These are phyloP conservation scores for Macaria liturata DNA, from an alignment of 2,888 invertebrate genomes.

Conservation along the genomic window DNA sequence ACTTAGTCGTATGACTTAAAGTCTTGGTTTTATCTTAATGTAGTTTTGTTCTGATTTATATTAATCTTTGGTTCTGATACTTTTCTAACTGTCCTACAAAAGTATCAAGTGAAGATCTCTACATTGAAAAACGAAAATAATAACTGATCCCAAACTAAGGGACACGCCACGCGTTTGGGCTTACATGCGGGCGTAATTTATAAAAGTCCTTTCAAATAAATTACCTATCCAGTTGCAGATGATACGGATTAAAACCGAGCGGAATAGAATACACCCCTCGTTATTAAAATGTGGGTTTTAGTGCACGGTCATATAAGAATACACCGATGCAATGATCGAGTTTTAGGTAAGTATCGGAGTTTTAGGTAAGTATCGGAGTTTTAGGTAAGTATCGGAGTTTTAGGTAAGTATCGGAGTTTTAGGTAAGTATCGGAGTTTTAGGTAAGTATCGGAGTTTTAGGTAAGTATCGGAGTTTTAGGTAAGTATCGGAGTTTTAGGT, in stretches of 20 bases:
- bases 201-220: conserved; percentile 76
- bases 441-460: neutral
- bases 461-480: neutral
- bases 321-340: conserved; percentile 5
- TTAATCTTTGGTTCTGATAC: too few relatives aligned
- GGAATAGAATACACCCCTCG: conserved; percentile 48
- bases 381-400: neutral
- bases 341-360: neutral
- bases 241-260: conserved; percentile 73
- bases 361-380: neutral
- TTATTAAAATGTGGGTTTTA: conserved; percentile 49
- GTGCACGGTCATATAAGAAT: conserved; percentile 36
- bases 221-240: conserved; percentile 77
- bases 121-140: too few relatives aligned
- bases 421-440: neutral
- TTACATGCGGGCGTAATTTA: conserved; percentile 58
- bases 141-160: conserved; percentile 76
- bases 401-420: neutral
- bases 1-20: too few relatives aligned
- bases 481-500: neutral
- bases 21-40: too few relatives aligned
- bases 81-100: too few relatives aligned
- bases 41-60: too few relatives aligned
- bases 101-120: too few relatives aligned
- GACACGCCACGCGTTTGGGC: conserved; percentile 67